Evolutionary conservation across 2,113 vertebrate genomes (phyloP), one percentile per base, ranked within the genome.

Genomic region (Carlito syrichta): DNA sequence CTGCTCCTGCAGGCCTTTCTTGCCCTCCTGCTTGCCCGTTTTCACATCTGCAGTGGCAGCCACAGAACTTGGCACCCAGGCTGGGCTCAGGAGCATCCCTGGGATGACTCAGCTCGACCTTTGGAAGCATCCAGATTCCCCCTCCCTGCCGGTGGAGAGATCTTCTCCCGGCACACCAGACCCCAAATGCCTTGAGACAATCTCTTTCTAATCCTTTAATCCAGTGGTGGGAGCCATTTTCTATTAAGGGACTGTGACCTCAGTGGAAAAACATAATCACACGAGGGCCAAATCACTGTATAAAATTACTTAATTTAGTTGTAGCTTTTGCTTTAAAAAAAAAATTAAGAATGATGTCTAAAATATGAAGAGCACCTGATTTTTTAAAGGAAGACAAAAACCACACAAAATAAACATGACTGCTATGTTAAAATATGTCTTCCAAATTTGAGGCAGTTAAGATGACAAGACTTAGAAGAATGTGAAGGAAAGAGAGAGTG

Each of bases 191-290:
- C 93, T 94, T 58, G 23, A 97, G 89, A 95, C 93, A 86, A 63
- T 66, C 78, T 95, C 94, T 58, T 81, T 12, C 88, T 95, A 93
- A 96, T 91, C 97, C 94, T 77, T 94, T 93, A 94, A 96, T 88
- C 97, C 95, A 56, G 66, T 16, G 27, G 71, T 50, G 66, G 96
- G 91, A 97, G 86, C 91, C 93, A 93, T 87, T 78, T 95, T 96
- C 97, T 96, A 97, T 95, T 94, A 97, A 94, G 66, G 82, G 93
- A 91, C 40, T 22, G 77, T 97, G 96, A 97, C 86, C 82, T 94
- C 97, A 96, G 48, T 91, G 96, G 95, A 85, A 94, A 95, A 94
- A 71, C 23, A 25, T 10, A 85, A 85, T 91, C 91, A 86, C 56
- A 48, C 1, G 0, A 77, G 71, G 50, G 27, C 62, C 69, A 40